phyloP scores from a whole-genome alignment of 2,888 invertebrate species.

The Drosophila antonietae region DNA sequence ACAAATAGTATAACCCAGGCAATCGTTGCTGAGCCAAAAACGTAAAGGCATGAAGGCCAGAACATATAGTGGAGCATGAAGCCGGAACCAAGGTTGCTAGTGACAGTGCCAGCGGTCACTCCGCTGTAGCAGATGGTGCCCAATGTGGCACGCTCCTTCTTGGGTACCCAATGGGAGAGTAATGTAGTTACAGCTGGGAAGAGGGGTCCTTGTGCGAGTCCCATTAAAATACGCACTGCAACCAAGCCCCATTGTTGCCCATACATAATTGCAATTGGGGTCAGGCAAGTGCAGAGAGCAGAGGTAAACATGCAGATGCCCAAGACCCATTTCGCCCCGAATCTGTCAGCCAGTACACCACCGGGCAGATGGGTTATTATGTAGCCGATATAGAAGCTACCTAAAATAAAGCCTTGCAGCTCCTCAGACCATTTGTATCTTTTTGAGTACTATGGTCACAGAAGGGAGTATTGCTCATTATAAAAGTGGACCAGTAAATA shows the following conservation, averaged over 20 bases:
- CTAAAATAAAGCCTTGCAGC: constrained; percentile 89
- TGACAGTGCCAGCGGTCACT: constrained; percentile 87
- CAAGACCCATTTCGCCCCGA: constrained; percentile 92
- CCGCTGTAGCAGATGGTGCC: constrained; percentile 92
- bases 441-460: not conserved
- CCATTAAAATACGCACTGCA: constrained; percentile 89
- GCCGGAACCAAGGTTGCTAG: constrained; percentile 88
- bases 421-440: constrained; percentile 88
- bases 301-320: constrained; percentile 91
- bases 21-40: constrained; percentile 89
- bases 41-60: constrained; percentile 91
- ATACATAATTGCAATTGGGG: constrained; percentile 22
- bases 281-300: constrained; percentile 82
- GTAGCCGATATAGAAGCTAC: constrained; percentile 93
- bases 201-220: constrained; percentile 92
- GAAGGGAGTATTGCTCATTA: not conserved
- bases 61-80: constrained; percentile 87
- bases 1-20: constrained; percentile 89
- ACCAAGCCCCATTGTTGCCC: constrained; percentile 86
- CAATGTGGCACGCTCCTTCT: constrained; percentile 89
- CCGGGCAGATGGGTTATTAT: constrained; percentile 92
- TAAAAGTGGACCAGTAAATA: not conserved
- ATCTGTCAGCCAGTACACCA: constrained; percentile 90
- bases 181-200: constrained; percentile 92
- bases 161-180: constrained; percentile 91